Base-by-base conservation (phyloP, 92 coral and sea anemone species). In the Ricordea florida region DNA sequence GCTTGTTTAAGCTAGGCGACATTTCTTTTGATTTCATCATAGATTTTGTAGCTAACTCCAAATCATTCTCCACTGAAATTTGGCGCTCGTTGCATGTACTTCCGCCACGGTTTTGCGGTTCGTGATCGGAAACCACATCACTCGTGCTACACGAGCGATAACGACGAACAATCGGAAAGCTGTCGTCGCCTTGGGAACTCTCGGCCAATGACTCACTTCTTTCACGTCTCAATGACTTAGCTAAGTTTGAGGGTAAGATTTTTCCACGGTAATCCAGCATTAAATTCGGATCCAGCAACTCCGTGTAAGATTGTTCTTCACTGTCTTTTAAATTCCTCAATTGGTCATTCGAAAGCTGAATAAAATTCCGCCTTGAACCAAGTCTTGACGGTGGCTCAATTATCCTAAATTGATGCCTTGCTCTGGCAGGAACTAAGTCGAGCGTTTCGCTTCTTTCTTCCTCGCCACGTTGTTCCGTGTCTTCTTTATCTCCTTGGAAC, bases 321-420 rank as follows among this genome's bases (percentile, higher is more conserved):
- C 45, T 61, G n/a, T 73, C 43, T 30, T 73, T 48, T 20, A 83
- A 57, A 46, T 76, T 65, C 72, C 66, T 76, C 11, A 82, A 51
- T 58, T 31, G 43, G 35, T 82, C 87, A 6, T 68, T 37, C 2
- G 88, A 69, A n/a, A 83, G 17, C 41, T 66, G 88, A 16, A 83
- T 38, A 47, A 83, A 83, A 63, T 82, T 82, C 0, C 91, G 62
- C 32, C 91, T 59, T 10, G 91, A 86, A 52, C 91, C 91, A 5
- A 72, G 87, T 3, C 79, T 66, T 27, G 68, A 36, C 10, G 91
- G 91, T 20, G 91, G 91, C 15, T 86, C 83, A 41, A 86, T 86
- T 27, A 65, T 72, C 25, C 91, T 74, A 48, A 73, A 86, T 36
- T 60, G 80, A 10, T 44, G 70, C 56, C 57, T 73, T 7, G 59